These are phyloP conservation scores for Salvator merianae DNA, from an alignment of 2,113 vertebrate species.

Conservation along the genomic window DNA sequence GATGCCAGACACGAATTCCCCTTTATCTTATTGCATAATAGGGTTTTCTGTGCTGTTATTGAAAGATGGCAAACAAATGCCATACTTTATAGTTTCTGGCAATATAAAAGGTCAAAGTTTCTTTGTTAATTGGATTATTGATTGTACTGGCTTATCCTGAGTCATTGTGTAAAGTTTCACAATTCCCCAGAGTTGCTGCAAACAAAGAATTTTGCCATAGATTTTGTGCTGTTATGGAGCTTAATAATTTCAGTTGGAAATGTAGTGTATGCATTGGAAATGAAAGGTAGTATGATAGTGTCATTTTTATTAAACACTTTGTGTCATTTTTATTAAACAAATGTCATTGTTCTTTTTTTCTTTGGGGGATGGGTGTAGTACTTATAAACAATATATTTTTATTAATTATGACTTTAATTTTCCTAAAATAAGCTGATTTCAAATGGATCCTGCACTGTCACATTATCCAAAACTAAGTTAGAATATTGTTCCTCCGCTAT, in stretches of 20 bases:
- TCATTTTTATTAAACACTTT: neutral
- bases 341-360: neutral
- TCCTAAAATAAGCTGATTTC: neutral
- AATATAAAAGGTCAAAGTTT: neutral
- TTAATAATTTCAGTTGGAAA: too few species aligned
- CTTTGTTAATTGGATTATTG: neutral
- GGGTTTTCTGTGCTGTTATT: neutral
- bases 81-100: neutral
- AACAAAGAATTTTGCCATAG: neutral
- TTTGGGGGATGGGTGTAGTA: too few species aligned
- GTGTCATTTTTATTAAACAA: neutral
- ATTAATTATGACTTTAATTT: neutral
- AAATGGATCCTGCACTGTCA: neutral
- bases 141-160: neutral
- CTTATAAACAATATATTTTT: neutral
- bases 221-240: too few species aligned
- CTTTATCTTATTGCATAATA: neutral
- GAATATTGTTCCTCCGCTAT: too few species aligned
- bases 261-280: neutral
- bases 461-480: neutral
- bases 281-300: neutral
- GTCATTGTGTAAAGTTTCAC: neutral
- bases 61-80: neutral
- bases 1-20: neutral
- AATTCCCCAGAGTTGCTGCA: neutral